These are phyloP conservation scores for Macrotrachela quadricornifera DNA, from an alignment of 1,140 invertebrate species.

Conservation along the genomic window DNA sequence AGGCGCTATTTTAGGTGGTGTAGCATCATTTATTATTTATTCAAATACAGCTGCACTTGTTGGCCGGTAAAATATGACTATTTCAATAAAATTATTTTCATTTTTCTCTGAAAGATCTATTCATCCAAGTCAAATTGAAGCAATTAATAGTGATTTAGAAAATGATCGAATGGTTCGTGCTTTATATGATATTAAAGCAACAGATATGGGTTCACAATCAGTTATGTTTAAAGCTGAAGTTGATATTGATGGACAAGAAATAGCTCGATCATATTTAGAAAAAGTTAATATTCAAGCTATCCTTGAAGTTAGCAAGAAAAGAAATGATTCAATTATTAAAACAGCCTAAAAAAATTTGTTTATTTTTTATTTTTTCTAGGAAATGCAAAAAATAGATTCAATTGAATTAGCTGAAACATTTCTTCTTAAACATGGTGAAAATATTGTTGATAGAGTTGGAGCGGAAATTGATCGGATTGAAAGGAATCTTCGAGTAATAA, in stretches of 20 bases:
- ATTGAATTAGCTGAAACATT: constrained; percentile 66
- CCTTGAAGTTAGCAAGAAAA: constrained; percentile 41
- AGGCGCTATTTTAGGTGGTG: constrained; percentile 61
- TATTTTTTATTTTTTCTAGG: neutral
- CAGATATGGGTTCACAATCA: constrained; percentile 62
- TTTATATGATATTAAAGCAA: constrained; percentile 92
- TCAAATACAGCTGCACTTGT: constrained; percentile 75
- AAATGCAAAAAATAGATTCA: constrained; percentile 54
- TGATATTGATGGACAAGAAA: constrained; percentile 83
- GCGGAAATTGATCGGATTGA: constrained; percentile 95
- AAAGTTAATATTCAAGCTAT: constrained; percentile 63
- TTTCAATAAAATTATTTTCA: neutral
- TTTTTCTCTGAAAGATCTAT: neutral
- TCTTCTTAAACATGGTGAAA: constrained; percentile 81
- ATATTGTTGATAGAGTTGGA: constrained; percentile 83
- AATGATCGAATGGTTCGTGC: constrained; percentile 30
- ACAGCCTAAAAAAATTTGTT: neutral
- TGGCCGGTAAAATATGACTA: constrained; percentile 31
- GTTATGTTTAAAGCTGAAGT: constrained; percentile 92
- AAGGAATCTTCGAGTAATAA: constrained; percentile 60
- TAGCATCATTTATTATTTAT: constrained; percentile 84
- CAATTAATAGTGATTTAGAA: constrained; percentile 7
- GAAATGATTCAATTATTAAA: too few species aligned
- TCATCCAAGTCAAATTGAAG: constrained; percentile 8
- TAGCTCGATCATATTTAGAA: constrained; percentile 72